Evolutionary conservation across 2,888 invertebrate genomes (phyloP).

Genomic region (Sinelater perroti): DNA sequence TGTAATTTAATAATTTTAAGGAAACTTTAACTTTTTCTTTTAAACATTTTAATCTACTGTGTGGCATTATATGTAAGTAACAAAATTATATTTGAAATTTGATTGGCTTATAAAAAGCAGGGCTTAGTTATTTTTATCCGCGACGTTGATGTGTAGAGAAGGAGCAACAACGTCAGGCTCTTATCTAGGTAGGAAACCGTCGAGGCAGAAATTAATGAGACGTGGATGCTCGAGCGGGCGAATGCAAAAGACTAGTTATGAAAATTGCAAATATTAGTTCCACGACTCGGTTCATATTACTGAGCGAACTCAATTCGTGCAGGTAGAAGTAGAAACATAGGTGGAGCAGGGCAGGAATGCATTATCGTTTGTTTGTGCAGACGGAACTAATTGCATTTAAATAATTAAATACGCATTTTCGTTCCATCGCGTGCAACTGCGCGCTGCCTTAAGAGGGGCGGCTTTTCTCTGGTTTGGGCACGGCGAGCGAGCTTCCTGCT

Average conservation of each 20-base stretch:
- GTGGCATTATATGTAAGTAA: too few relatives aligned
- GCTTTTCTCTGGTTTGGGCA: conserved; percentile 8
- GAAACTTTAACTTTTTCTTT: too few relatives aligned
- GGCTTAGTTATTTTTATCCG: background rate
- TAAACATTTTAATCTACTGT: too few relatives aligned
- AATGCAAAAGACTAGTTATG: conserved; percentile 27
- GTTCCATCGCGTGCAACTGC: conserved; percentile 11
- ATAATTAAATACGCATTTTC: conserved; percentile 20
- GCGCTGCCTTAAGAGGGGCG: conserved; percentile 8
- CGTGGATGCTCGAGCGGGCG: conserved; percentile 12
- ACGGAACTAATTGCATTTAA: conserved; percentile 26
- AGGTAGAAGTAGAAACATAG: conserved; percentile 17
- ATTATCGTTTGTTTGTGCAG: conserved; percentile 21
- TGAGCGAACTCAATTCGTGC: conserved; percentile 17
- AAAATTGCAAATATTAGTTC: conserved; percentile 27
- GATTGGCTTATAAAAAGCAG: too few relatives aligned
- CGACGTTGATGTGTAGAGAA: background rate
- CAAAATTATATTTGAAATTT: too few relatives aligned
- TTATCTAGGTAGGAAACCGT: conserved; percentile 11
- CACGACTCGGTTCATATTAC: conserved; percentile 17
- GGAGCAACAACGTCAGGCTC: background rate
- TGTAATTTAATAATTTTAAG: too few relatives aligned
- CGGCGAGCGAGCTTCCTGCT: conserved; percentile 11
- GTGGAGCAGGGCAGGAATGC: conserved; percentile 13
- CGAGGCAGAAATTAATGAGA: conserved; percentile 8